Evolutionary conservation across 2,888 invertebrate species (phyloP), one percentile per base, ranked within the genome.

Genomic region (Thera britannica): DNA sequence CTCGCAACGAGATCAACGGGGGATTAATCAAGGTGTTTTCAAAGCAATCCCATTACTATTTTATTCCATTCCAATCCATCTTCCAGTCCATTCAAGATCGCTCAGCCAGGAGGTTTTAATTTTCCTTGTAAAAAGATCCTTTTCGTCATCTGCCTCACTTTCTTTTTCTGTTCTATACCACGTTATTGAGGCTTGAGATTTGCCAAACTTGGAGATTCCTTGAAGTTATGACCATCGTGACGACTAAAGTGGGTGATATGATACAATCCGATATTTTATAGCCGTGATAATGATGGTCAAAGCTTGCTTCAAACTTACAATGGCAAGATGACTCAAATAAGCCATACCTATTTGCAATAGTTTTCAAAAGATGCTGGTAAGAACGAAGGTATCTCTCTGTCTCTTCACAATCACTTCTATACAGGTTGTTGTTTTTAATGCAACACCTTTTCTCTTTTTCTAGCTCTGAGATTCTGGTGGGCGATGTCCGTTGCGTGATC

Each of bases 391-490:
- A 23, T 23, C 23, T 7, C n/a, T 2, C 4, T 49, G 7, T 12
- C 1, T 5, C 51, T 44, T 55, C 55, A 41, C 23, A 8, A 0
- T 58, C 9, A n/a, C 36, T 55, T 62, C 35, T 35, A 5, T 38
- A 49, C 35, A n/a, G 12, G 48, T 48, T 56, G 23, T 6, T 46
- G 44, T 2, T 11, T 1, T 57, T 2, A 56, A 12, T 48, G 12
- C 56, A 46, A 44, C 8, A 9, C 9, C 2, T 46, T 9, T 46
- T 44, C n/a, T 58, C 11, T 49, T 35, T 41, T 49, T 23, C 34
- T 69, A 44, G 59, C 59, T 69, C 7, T 59, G 46, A 23, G 35
- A 57, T 62, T 73, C 63, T 64, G 72, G 79, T 74, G 77, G 78
- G 75, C 60, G 58, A 58, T 61, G 68, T 75, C 72, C 71, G 74